These are phyloP conservation scores for Gasteruption jaculator DNA, from an alignment of 2,888 invertebrate genomes.

Conservation along the genomic window DNA sequence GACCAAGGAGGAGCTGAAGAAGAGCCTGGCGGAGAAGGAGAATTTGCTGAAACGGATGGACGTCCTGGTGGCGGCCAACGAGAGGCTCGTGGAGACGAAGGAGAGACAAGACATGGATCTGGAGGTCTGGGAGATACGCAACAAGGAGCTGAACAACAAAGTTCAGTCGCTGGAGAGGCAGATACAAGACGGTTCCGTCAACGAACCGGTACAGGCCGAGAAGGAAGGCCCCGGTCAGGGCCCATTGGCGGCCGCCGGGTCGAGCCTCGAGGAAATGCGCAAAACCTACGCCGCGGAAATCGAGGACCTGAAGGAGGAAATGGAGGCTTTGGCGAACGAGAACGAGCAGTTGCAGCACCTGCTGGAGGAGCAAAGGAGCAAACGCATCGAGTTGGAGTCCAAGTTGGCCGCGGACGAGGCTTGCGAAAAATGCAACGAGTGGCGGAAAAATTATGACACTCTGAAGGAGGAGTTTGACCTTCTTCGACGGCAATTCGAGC, in stretches of 20 bases:
- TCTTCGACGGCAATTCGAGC: conserved; percentile 34
- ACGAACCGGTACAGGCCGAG: too few species aligned
- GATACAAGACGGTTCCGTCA: conserved; percentile 21
- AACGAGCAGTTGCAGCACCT: conserved; percentile 60
- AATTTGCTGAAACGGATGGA: conserved; percentile 68
- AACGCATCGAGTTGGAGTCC: conserved; percentile 33
- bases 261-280: conserved; percentile 17
- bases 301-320: conserved; percentile 54
- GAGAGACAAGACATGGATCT: conserved; percentile 76
- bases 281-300: conserved; percentile 45
- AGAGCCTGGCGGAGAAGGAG: conserved; percentile 65
- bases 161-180: conserved; percentile 54
- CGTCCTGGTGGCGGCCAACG: conserved; percentile 70
- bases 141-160: conserved; percentile 66
- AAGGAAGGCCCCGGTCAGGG: too few species aligned
- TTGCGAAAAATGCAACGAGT: conserved; percentile 28
- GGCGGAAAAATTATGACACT: conserved; percentile 26
- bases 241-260: too few species aligned
- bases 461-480: conserved; percentile 32
- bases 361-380: conserved; percentile 55
- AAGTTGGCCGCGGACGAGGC: conserved; percentile 22
- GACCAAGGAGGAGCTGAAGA: conserved; percentile 57
- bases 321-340: conserved; percentile 60
- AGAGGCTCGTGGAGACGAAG: conserved; percentile 74
- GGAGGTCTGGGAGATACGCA: conserved; percentile 67